These are phyloP conservation scores for Helicoverpa armigera DNA, from an alignment of 1,140 invertebrate species.

Conservation along the genomic window DNA sequence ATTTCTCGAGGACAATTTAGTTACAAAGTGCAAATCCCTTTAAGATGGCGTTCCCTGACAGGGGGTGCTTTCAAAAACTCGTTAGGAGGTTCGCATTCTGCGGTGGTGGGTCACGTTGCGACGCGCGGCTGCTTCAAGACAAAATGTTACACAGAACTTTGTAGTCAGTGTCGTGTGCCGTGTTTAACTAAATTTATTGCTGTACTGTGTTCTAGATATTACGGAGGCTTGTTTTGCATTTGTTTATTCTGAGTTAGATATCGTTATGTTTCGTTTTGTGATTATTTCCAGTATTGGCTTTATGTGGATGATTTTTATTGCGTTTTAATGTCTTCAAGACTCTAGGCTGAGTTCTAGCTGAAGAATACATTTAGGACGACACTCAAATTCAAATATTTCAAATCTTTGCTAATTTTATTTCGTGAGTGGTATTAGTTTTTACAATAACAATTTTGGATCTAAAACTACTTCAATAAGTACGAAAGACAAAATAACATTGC, in stretches of 20 bases:
- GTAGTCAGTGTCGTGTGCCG: constrained; percentile 51
- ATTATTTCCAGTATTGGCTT: neutral
- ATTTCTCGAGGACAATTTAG: constrained; percentile 67
- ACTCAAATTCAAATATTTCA: too few relatives aligned
- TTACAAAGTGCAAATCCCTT: constrained; percentile 83
- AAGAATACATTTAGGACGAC: too few relatives aligned
- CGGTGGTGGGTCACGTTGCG: constrained; percentile 80
- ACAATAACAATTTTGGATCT: neutral
- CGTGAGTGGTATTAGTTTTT: too few relatives aligned
- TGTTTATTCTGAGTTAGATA: neutral
- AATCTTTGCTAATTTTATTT: too few relatives aligned
- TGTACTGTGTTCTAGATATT: constrained; percentile 5
- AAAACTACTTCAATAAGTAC: neutral
- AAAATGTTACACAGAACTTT: constrained; percentile 75
- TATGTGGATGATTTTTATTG: neutral
- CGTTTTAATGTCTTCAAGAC: too few relatives aligned
- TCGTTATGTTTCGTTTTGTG: neutral
- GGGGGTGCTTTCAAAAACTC: constrained; percentile 80
- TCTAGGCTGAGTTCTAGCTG: too few relatives aligned
- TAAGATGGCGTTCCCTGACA: constrained; percentile 78
- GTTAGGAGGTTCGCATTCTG: constrained; percentile 80
- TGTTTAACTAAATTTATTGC: constrained; percentile 48
- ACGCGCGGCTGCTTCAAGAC: constrained; percentile 66
- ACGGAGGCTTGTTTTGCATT: constrained; percentile 3
- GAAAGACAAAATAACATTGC: neutral